Conservation (phyloP, 2,888 invertebrate genomes). For the Conomelus anceps region DNA sequence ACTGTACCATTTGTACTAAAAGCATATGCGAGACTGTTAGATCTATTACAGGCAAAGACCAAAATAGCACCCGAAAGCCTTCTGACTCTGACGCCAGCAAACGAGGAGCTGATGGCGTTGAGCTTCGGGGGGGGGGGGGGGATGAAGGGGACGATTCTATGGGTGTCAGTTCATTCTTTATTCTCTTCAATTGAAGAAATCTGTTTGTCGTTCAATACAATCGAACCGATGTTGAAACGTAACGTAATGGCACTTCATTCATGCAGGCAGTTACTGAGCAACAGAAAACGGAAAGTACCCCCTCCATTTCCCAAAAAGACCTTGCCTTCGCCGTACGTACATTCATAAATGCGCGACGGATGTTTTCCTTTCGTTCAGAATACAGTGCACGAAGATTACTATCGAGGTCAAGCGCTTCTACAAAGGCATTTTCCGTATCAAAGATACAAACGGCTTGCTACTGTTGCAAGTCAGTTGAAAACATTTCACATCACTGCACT, state of each 20-base stretch:
- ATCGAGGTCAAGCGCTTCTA: not conserved
- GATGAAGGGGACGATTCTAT: not conserved
- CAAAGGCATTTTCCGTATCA: not conserved
- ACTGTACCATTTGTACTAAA: not conserved
- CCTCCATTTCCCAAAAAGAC: not conserved
- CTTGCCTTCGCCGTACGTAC: too few relatives aligned
- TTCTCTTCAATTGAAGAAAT: not conserved
- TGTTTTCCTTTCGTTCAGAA: not conserved
- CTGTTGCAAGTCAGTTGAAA: not conserved
- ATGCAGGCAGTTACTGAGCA: not conserved
- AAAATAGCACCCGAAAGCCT: not conserved
- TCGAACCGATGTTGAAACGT: not conserved
- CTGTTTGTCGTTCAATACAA: not conserved
- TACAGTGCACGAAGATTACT: not conserved
- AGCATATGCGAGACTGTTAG: not conserved
- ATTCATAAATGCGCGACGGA: not conserved
- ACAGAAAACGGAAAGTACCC: not conserved
- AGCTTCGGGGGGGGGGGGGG: not conserved
- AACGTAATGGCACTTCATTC: not conserved
- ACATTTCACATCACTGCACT: too few relatives aligned
- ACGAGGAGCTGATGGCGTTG: not conserved
- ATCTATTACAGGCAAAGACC: not conserved
- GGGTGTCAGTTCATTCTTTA: not conserved
- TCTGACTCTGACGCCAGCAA: not conserved
- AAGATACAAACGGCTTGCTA: not conserved